Base-by-base conservation (phyloP, 2,888 invertebrate genomes). In the Tanytarsus gracilentus region DNA sequence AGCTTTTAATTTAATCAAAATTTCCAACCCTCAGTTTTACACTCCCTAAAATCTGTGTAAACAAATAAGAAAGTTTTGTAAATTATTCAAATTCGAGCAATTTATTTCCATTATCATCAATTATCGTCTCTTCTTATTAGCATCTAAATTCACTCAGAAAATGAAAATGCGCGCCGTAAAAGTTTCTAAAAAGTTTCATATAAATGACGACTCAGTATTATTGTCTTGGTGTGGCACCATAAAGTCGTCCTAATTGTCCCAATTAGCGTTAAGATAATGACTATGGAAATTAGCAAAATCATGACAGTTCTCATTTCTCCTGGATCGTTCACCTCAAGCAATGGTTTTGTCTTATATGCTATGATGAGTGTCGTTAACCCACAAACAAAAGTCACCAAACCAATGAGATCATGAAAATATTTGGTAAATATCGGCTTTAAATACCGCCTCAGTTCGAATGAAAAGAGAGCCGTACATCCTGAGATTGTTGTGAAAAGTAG, bases 291-390 rank as follows among this genome's bases (percentile, higher is more conserved):
- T 21, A 53, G 25, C 53, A 33, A 53, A 8, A 14, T 14, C 53
- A 53, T 53, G n/a, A 21, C n/a, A 16, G 7, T 5, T 53, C 36
- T 14, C 7, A 53, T 11, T n/a, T 53, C 14, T n/a, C 53, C 53
- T 36, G 36, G 36, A 36, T 53, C 53, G 25, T 33, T 11, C 25
- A 8, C 21, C 11, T 33, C 39, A 1, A 11, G 11, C 53, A 33
- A 53, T 11, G 21, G 11, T 11, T 16, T 25, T 33, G 33, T 36
- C 3, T 11, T 1, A 14, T 53, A 53, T n/a, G 36, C 53, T 7
- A n/a, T n/a, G 5, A 36, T 36, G 14, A 36, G n/a, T 3, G 53
- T 9, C 2, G 11, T n/a, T 7, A 53, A 36, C 1, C 53, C 53
- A 6, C 25, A n/a, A 23, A 36, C 11, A 23, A 33, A 53, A 21